Evolutionary conservation across 2,113 vertebrate species (phyloP), one percentile per base, ranked within the genome.

Genomic region (Paratilapia polleni): DNA sequence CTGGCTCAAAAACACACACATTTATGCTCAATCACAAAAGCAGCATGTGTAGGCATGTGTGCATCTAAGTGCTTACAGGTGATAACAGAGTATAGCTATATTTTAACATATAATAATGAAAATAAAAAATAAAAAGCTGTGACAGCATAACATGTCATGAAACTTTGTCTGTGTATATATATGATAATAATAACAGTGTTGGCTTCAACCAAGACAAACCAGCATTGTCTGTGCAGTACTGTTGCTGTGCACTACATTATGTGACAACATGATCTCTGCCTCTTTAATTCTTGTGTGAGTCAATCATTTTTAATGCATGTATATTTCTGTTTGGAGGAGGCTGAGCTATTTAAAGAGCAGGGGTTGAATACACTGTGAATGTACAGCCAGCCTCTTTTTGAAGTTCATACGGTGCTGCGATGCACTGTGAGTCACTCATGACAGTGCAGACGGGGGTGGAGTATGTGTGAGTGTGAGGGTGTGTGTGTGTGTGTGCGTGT

Each of bases 281-380:
- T 86, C 92, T 91, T 92, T 92, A 91, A 87, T 90, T 91, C 85
- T 88, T 83, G 70, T 91, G 86, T 93, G 94, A 91, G 92, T 95
- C 90, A 95, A 86, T 91, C 89, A 90, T 94, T 94, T 94, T 87
- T 89, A 94, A 94, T 95, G 90, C 91, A 94, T 93, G 91, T 85
- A 92, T 89, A 83, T 93, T 56, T 87, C 74, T 81, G 84, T 86
- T 89, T 84, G 89, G 90, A 93, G 91, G 92, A 91, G 92, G 93
- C 74, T 79, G 87, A 91, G 90, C 92, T 95, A 95, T 95, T 95
- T 95, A 91, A 94, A 94, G 94, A 93, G 58, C 85, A 85, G 79
- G 74, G 87, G 88, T 85, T 90, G 92, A 94, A 93, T 88, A 83
- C 87, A 93, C 89, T 86, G 86, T 89, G 94, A 92, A 92, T 93